phyloP scores from a whole-genome alignment of 35 echinoderm and acorn worm genomes.

The Diadema setosum region DNA sequence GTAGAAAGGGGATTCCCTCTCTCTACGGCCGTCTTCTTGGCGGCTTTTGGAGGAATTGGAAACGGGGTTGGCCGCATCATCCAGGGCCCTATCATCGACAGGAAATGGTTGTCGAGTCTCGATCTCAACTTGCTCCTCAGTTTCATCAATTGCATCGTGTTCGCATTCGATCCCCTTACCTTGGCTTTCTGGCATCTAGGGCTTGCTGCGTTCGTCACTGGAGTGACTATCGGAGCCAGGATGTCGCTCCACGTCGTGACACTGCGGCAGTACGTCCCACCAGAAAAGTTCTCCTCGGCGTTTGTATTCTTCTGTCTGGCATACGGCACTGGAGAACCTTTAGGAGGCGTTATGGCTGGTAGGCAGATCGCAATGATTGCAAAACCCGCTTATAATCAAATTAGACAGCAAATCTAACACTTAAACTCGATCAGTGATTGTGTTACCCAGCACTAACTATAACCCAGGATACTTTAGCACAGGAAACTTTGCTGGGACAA shows the following conservation, averaged over 20 bases:
- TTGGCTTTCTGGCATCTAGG: neutral
- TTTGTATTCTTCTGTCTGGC: neutral
- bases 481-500: too few relatives aligned
- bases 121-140: neutral
- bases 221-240: neutral
- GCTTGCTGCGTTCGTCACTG: neutral
- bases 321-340: neutral
- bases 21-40: neutral
- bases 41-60: constrained; percentile 8
- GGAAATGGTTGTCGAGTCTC: neutral
- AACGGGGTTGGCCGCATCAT: constrained; percentile 1
- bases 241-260: neutral
- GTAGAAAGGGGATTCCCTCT: neutral
- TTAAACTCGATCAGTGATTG: too few relatives aligned
- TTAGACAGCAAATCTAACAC: too few relatives aligned
- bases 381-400: too few relatives aligned
- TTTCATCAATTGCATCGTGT: neutral
- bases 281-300: neutral
- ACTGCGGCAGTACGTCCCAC: neutral
- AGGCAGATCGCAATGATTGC: too few relatives aligned
- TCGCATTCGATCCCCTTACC: neutral
- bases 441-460: too few relatives aligned
- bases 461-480: too few relatives aligned
- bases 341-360: neutral
- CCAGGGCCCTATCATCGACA: constrained; percentile 8